Base-by-base conservation (phyloP, 2,797 vertebrate genomes). In the Amazona finschi region DNA sequence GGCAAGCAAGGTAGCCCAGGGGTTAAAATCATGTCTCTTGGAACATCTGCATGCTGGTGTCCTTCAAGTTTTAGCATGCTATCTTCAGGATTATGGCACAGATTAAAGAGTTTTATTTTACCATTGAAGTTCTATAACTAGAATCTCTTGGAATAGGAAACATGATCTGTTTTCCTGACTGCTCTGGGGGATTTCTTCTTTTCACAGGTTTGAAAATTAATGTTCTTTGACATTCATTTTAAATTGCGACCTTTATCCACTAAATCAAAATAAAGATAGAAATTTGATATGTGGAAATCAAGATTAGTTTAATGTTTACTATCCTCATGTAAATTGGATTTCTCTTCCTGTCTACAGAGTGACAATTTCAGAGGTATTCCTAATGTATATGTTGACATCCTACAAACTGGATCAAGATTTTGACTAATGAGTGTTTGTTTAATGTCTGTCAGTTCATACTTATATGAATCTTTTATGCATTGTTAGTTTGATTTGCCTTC, bases 21-120 rank as follows among this genome's bases (percentile, higher is more conserved):
- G 95, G 94, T 94, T 95, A 95, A 94, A 96, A 93, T 36, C 67
- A 89, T 58, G 39, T 85, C 66, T 87, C 81, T 82, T 62, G n/a
- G 74, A 87, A 85, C 91, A 93, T 94, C 96, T 96, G 93, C 91
- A 50, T 22, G 55, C 79, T 66, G 66, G 21, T 87, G 50, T 82
- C 38, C 64, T 88, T 95, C 96, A 96, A 95, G 95, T 96, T 96
- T 93, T 78, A 90, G 95, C 97, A 76, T 86, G 94, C 86, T 93
- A 69, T 86, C 91, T 70, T 64, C 84, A 84, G 69, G 44, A 94
- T 93, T 82, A 64, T 91, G 43, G 47, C 73, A 72, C 77, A 94
- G 92, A 96, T 78, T 95, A 96, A 90, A 92, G 90, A 84, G 80
- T 93, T 94, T 87, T 78, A 58, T 89, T 96, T 96, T 83, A 87